These are phyloP conservation scores for Trematocara variabile DNA, from an alignment of 2,113 vertebrate genomes.

Conservation along the genomic window DNA sequence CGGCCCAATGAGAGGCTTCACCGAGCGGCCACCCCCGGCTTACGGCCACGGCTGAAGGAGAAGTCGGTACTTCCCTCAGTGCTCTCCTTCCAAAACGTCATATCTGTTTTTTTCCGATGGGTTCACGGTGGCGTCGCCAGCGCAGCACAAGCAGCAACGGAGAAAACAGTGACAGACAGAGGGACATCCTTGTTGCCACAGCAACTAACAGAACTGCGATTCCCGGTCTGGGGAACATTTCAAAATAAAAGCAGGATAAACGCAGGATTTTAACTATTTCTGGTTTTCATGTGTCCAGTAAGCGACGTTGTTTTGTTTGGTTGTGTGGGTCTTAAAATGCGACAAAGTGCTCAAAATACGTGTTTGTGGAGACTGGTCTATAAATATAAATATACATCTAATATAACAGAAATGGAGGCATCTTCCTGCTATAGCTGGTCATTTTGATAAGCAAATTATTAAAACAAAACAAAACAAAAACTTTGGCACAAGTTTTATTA, in stretches of 20 bases:
- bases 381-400: neutral
- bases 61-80: neutral
- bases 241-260: constrained; percentile 34
- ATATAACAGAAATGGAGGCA: neutral
- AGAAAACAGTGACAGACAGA: constrained; percentile 45
- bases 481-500: neutral
- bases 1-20: neutral
- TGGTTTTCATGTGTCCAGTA: neutral
- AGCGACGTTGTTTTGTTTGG: neutral
- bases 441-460: neutral
- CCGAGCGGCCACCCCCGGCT: neutral
- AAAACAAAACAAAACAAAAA: neutral
- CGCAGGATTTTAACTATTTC: neutral
- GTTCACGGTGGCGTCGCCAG: constrained; percentile 33
- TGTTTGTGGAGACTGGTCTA: neutral
- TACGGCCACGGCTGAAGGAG: neutral
- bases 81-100: neutral
- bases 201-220: constrained; percentile 31
- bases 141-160: constrained; percentile 1
- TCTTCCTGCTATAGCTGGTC: neutral
- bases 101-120: neutral
- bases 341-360: neutral
- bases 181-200: constrained; percentile 64
- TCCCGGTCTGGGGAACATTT: constrained; percentile 31
- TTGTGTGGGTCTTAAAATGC: neutral